Conservation (phyloP, 64 coral and sea anemone genomes). For the Astreopora myriophthalma region DNA sequence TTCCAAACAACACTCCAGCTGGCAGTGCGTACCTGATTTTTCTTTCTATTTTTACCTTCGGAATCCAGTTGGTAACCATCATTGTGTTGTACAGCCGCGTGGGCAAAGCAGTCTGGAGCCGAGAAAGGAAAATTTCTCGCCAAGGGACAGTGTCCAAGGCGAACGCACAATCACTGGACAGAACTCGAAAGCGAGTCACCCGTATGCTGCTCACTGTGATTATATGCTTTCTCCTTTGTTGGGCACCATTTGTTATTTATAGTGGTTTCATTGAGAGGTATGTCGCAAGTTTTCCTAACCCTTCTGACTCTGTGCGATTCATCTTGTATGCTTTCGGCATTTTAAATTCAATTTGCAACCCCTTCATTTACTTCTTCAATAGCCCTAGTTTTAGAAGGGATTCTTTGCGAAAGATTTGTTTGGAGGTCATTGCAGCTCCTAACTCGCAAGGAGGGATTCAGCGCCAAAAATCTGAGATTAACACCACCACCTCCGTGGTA, state of each 20-base stretch:
- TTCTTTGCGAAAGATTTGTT: conserved; percentile 64
- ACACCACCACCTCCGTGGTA: neutral
- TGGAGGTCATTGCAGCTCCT: neutral
- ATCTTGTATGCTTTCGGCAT: conserved; percentile 64
- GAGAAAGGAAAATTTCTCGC: conserved; percentile 49
- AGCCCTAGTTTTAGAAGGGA: conserved; percentile 71
- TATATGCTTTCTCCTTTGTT: conserved; percentile 72
- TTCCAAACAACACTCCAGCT: conserved; percentile 55
- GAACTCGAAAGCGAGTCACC: conserved; percentile 76
- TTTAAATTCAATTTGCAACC: conserved; percentile 82
- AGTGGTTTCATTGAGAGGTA: conserved; percentile 77
- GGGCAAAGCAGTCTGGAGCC: conserved; percentile 74
- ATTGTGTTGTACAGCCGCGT: conserved; percentile 75
- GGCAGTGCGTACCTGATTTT: conserved; percentile 72
- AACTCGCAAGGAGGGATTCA: neutral
- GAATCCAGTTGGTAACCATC: conserved; percentile 67
- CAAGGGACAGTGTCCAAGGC: conserved; percentile 20
- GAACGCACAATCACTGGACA: conserved; percentile 45
- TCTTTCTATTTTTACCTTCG: conserved; percentile 57
- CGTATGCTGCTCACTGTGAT: conserved; percentile 77
- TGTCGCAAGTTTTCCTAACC: conserved; percentile 71
- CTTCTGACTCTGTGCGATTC: conserved; percentile 64
- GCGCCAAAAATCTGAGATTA: neutral
- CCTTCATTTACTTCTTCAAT: conserved; percentile 91
- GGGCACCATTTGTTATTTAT: conserved; percentile 85